Evolutionary conservation across 2,888 invertebrate genomes (phyloP), one percentile per base, ranked within the genome.

Genomic region (Alcis repandata): DNA sequence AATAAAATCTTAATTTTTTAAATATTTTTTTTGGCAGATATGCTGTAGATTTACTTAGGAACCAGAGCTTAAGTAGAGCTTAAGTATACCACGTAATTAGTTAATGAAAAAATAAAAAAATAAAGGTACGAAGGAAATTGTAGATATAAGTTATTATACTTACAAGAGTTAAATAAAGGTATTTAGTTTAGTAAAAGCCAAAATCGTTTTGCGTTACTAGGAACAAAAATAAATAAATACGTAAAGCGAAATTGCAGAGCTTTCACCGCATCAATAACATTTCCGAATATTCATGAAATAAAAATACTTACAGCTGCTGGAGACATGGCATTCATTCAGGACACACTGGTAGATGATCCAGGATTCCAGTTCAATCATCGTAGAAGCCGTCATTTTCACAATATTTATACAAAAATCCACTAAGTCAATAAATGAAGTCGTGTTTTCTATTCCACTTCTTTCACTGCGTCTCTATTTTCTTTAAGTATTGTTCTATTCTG

Each of bases 341-440:
- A 96, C 94, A 88, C 95, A 95, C 79, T 95, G 95, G 87, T 95
- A 95, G 85, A 95, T 95, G 77, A 95, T 91, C 95, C 95, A 96
- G 84, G 95, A 95, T 84, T 96, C 95, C 84, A 95, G 83, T 85
- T 95, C 95, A 75, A 95, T 94, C 90, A 95, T 94, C 41, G 95
- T 92, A 77, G 93, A 92, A 76, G 93, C 93, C 79, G 93, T 93
- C 93, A 93, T 93, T 81, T 90, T 75, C 73, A 78, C 80, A 79
- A 78, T 27, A 77, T 78, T 76, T 75, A 71, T 67, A 67, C 70
- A 73, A 72, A 74, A 72, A 74, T 65, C 69, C 68, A 68, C 85
- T 84, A 69, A 83, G 81, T 80, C 79, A 80, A 79, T 79, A 77
- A 76, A 76, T 69, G 73, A 77, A 76, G 69, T 77, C 73, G 53